phyloP scores from a whole-genome alignment of 2,113 vertebrate genomes.

The Oophaga pumilio region DNA sequence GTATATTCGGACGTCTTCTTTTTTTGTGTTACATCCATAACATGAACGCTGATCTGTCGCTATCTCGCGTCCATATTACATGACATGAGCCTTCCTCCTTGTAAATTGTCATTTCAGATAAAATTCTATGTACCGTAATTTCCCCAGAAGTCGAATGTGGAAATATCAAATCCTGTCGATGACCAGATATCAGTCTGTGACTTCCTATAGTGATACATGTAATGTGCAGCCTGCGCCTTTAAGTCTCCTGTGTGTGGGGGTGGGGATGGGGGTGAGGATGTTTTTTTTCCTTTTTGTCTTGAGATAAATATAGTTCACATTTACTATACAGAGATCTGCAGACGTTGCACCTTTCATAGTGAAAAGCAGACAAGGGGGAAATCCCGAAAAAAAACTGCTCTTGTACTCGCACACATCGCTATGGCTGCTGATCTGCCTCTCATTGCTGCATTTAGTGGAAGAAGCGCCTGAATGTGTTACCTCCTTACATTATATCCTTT shows the following conservation, averaged over 20 bases:
- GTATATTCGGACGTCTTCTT: too few relatives aligned
- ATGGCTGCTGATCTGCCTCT: neutral
- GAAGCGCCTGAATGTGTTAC: too few relatives aligned
- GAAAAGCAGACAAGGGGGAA: slow-evolving; percentile 4
- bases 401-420: neutral
- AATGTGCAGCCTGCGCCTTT: neutral
- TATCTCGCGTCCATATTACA: too few relatives aligned
- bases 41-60: too few relatives aligned
- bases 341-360: neutral
- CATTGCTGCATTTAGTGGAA: neutral
- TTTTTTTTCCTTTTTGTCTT: neutral
- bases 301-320: slow-evolving; percentile 1
- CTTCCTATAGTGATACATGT: neutral
- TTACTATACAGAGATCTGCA: neutral
- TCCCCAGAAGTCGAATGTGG: neutral
- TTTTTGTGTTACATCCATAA: too few relatives aligned
- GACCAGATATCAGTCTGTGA: neutral
- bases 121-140: neutral
- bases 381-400: neutral
- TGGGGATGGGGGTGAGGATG: neutral
- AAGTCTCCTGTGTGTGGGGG: neutral
- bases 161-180: neutral
- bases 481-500: too few relatives aligned
- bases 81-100: neutral
- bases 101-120: neutral